Percentiles rank a stretch among this genome's conserved stretches.
Evolutionary conservation across 2,113 vertebrate species (phyloP).

Genomic region (Apaloderma vittatum): DNA sequence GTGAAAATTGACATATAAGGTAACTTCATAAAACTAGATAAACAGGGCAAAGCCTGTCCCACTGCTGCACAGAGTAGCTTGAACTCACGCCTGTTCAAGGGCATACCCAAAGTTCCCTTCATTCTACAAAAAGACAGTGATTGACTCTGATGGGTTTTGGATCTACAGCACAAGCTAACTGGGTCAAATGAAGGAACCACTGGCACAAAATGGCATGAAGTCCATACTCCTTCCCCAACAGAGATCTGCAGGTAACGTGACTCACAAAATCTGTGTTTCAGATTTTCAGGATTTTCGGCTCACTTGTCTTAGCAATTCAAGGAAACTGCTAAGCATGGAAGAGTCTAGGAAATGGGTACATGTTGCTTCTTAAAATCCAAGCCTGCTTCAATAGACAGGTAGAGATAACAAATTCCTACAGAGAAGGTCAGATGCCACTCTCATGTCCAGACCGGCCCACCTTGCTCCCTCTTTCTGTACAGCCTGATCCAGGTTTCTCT

Average conservation of each 20-base stretch:
- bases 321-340: background rate
- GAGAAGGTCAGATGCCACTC: background rate
- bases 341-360: background rate
- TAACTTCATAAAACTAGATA: background rate
- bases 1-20: background rate
- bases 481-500: background rate
- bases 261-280: background rate
- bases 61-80: background rate
- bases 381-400: background rate
- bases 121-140: background rate
- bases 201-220: background rate
- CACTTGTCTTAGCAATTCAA: background rate
- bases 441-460: rapidly evolving
- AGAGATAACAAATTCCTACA: background rate
- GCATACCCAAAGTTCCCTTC: background rate
- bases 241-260: background rate
- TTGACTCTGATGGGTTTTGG: background rate
- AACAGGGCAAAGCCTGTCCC: background rate
- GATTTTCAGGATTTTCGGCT: background rate
- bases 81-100: background rate
- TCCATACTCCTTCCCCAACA: background rate
- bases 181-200: background rate
- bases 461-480: background rate
- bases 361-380: background rate
- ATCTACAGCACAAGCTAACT: background rate